These are phyloP conservation scores for Masnerella sp. DNA, from an alignment of 2,888 invertebrate genomes.

Conservation along the genomic window DNA sequence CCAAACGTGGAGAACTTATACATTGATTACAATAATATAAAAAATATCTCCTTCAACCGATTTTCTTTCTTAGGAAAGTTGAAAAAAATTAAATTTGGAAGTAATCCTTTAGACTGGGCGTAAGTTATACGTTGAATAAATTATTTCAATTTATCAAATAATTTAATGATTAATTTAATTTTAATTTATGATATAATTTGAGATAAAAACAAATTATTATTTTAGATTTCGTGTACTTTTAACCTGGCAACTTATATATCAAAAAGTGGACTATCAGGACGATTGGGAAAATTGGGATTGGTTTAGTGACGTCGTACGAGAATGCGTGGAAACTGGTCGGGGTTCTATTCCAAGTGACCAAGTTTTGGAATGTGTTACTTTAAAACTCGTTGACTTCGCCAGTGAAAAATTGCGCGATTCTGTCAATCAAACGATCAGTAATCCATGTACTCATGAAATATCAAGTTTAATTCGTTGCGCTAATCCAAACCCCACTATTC, in stretches of 20 bases:
- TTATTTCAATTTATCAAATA: neutral
- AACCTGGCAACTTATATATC: slow-evolving; percentile 67
- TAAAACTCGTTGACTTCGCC: slow-evolving; percentile 65
- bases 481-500: neutral
- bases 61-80: slow-evolving; percentile 65
- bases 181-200: too few relatives aligned
- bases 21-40: slow-evolving; percentile 69
- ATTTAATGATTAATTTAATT: too few relatives aligned
- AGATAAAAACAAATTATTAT: too few relatives aligned
- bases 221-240: slow-evolving; percentile 67
- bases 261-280: slow-evolving; percentile 66
- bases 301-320: slow-evolving; percentile 67
- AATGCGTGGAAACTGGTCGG: slow-evolving; percentile 67
- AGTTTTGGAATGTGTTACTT: slow-evolving; percentile 67
- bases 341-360: slow-evolving; percentile 64
- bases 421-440: neutral
- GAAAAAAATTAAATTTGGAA: slow-evolving; percentile 68
- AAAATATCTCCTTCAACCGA: slow-evolving; percentile 63
- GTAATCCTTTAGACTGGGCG: slow-evolving; percentile 71
- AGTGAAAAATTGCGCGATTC: slow-evolving; percentile 39
- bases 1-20: slow-evolving; percentile 66
- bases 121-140: slow-evolving; percentile 67
- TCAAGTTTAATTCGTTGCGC: slow-evolving; percentile 40
- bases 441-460: slow-evolving; percentile 37
- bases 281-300: slow-evolving; percentile 72